These are phyloP conservation scores for Amphiprion percula DNA, from an alignment of 2,113 vertebrate species.

Conservation along the genomic window DNA sequence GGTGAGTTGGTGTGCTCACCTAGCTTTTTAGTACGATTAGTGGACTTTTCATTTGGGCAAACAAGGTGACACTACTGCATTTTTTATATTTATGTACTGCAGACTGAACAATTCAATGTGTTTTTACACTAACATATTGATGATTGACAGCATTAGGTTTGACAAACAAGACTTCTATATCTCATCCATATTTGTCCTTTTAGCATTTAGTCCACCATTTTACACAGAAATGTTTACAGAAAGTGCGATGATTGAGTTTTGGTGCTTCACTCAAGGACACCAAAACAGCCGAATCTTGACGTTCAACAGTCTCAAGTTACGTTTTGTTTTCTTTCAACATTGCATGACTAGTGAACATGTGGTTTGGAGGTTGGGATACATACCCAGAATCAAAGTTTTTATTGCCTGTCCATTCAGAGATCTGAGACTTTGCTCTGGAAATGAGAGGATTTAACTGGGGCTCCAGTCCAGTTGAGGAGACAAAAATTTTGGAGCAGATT, in stretches of 20 bases:
- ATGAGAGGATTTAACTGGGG: neutral
- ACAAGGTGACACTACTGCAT: neutral
- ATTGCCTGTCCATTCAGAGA: neutral
- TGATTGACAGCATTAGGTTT: too few relatives aligned
- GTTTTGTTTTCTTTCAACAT: slow-evolving; percentile 19
- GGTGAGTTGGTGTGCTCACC: neutral
- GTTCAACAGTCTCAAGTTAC: slow-evolving; percentile 12
- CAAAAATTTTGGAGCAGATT: too few relatives aligned
- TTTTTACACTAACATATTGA: too few relatives aligned
- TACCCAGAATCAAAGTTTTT: neutral
- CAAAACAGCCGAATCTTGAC: slow-evolving; percentile 5
- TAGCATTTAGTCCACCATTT: neutral
- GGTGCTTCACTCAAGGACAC: slow-evolving; percentile 10
- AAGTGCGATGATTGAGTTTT: slow-evolving; percentile 1
- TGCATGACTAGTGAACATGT: neutral
- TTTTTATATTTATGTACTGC: neutral
- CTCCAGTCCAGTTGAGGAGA: neutral
- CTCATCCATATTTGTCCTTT: slow-evolving; percentile 2
- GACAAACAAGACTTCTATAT: neutral
- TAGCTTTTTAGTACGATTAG: neutral
- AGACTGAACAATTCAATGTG: neutral
- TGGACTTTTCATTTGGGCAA: neutral
- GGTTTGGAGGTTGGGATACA: slow-evolving; percentile 5
- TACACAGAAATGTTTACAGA: neutral
- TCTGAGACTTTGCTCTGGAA: slow-evolving; percentile 22